Evolutionary conservation across 2,113 vertebrate genomes (phyloP), one percentile per base, ranked within the genome.

Genomic region (Dromas ardeola): DNA sequence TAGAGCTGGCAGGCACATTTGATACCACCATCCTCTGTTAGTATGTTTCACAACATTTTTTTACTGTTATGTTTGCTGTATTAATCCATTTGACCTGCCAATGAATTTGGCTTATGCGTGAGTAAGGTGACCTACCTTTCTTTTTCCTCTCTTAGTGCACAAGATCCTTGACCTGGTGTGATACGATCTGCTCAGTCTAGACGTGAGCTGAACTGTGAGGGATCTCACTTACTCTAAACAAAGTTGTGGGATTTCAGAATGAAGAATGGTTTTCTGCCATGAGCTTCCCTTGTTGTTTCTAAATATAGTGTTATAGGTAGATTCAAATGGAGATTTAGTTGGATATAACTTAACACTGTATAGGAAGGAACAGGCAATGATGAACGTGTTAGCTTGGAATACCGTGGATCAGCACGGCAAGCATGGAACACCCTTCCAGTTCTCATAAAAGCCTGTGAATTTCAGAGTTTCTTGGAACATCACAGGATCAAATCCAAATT

Each of bases 391-490:
- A 21, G 26, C 23, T 45, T 65, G 42, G 55, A 63, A 56, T 4
- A 49, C 22, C 0, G 4, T 13, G 59, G 81, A 45, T 56, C 69
- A 78, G 61, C 0, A 1, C 73, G 70, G 92, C 49, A 66, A 84
- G 34, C 58, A 43, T 53, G 40, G 50, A 83, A 58, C 34, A 42
- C 32, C 47, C 89, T 71, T 88, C 62, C 82, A 83, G 67, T 71
- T 86, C 92, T 88, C 72, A 32, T 38, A 82, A 93, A 91, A 96
- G 58, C 58, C 62, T 77, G 66, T 47, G 83, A 81, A 81, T 93
- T 91, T 85, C 29, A 87, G 73, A 58, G 55, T 73, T 93, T 91
- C 81, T 87, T 50, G 91, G 93, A 95, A 95, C 73, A 58, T 79
- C 56, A 65, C 77, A 93, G 81, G 7, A 93, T 42, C n/a, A 87